A percentile compares a stretch with the other conserved stretches of the same genome.
Evolutionary conservation across 2,888 invertebrate genomes (phyloP).

Genomic region (Melanchra persicariae): DNA sequence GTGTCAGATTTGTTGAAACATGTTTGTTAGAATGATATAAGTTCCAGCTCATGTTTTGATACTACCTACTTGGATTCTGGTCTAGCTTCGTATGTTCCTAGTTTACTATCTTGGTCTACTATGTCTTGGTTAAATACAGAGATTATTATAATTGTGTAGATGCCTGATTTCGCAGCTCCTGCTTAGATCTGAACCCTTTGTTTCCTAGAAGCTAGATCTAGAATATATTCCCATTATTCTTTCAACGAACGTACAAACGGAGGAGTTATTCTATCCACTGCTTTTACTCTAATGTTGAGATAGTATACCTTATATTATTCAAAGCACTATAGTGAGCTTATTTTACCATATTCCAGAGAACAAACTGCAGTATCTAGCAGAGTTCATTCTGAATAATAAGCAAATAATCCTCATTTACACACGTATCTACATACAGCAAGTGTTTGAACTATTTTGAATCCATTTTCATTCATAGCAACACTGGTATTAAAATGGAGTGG

Average conservation of each 20-base stretch:
- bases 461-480: slow-evolving; percentile 62
- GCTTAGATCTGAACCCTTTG: background rate
- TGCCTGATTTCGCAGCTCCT: background rate
- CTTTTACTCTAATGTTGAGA: background rate
- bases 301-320: slow-evolving; percentile 1
- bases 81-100: slow-evolving; percentile 3
- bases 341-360: slow-evolving; percentile 1
- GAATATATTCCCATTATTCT: background rate
- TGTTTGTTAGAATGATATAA: slow-evolving; percentile 46
- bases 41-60: slow-evolving; percentile 43
- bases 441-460: slow-evolving; percentile 46
- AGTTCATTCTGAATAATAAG: slow-evolving; percentile 36
- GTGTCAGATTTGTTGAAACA: slow-evolving; percentile 53
- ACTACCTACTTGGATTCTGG: slow-evolving; percentile 23
- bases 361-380: slow-evolving; percentile 22
- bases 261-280: background rate
- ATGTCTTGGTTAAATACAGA: background rate
- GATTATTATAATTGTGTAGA: background rate
- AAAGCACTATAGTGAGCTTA: slow-evolving; percentile 3
- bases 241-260: slow-evolving; percentile 6
- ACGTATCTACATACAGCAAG: slow-evolving; percentile 37
- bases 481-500: slow-evolving; percentile 64
- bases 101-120: slow-evolving; percentile 2
- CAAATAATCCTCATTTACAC: slow-evolving; percentile 17
- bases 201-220: slow-evolving; percentile 6